Evolutionary conservation across 2,113 vertebrate species (phyloP), one percentile per base, ranked within the genome.

Genomic region (Gymnorhina tibicen): DNA sequence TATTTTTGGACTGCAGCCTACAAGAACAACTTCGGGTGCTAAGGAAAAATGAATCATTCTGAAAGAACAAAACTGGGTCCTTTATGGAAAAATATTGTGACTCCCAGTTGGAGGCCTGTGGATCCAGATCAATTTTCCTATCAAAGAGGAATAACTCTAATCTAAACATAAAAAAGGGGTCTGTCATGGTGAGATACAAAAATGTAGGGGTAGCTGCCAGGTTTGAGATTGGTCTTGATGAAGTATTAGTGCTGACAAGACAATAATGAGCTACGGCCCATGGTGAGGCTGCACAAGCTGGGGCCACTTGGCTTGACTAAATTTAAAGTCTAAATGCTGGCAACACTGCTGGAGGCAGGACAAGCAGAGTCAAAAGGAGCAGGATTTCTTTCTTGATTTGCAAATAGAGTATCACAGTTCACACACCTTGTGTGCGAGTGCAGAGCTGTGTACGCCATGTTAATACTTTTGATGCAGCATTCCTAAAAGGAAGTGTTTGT

Each of bases 401-500:
- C 64, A 86, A 42, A 63, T 4, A 27, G 42, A 49, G 37, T 80
- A 64, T 59, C 75, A 27, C 24, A 67, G 77, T 59, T 82, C 77
- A 64, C 19, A 66, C 0, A 9, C 59, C 37, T 63, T 35, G 21
- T 46, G 55, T 80, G 50, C 0, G 0, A 62, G 78, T 58, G 28
- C 6, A 5, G 59, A 41, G 59, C 85, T 75, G 59, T 5, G 26
- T 83, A 63, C 81, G 78, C 70, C 72, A 69, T 58, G 50, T 49
- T 95, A 96, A 81, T 93, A 85, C 87, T 47, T 96, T 94, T 95
- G 93, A 95, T 80, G 79, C 87, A 93, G 73, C 74, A 93, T 77
- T 95, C 55, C 79, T 96, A 95, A 97, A 95, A 96, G 79, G 76
- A 97, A 96, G 64, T 64, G 67, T 93, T 97, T 97, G 95, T 96